Conservation (phyloP, 2,113 vertebrate genomes). For the Campylorhamphus procurvoides region DNA sequence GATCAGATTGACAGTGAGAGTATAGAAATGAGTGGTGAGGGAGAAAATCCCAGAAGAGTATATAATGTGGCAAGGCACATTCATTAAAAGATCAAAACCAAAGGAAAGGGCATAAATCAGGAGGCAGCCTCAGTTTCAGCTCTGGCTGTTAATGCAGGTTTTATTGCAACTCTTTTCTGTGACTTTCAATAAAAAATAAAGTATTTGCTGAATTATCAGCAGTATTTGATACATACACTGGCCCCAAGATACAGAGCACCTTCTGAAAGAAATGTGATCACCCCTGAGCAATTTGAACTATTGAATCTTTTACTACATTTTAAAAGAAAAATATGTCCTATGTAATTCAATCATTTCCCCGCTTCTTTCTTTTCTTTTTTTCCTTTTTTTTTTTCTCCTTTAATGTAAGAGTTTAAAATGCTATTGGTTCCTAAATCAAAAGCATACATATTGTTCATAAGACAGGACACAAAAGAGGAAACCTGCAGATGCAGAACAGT, state of each 20-base stretch:
- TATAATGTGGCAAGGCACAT: neutral
- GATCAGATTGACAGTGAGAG: neutral
- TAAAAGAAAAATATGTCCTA: slow-evolving; percentile 17
- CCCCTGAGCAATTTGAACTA: neutral
- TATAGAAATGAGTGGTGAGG: neutral
- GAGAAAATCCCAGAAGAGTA: slow-evolving; percentile 11
- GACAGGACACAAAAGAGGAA: neutral
- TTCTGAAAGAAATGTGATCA: slow-evolving; percentile 48
- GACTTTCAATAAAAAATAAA: slow-evolving; percentile 21
- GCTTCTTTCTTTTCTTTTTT: neutral
- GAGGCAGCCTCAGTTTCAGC: neutral
- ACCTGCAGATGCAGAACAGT: neutral
- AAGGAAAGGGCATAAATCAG: slow-evolving; percentile 49
- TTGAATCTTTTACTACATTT: slow-evolving; percentile 42
- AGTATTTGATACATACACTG: neutral
- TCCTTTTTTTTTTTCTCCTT: neutral
- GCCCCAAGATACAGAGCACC: neutral
- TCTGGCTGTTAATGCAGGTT: slow-evolving; percentile 41
- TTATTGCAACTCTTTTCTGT: slow-evolving; percentile 45
- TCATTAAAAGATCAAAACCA: slow-evolving; percentile 58
- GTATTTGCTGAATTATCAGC: slow-evolving; percentile 43
- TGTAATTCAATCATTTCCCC: slow-evolving; percentile 53
- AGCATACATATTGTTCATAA: neutral
- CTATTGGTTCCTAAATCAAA: slow-evolving; percentile 38
- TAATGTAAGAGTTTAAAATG: neutral